Evolutionary conservation across 1,140 invertebrate genomes (phyloP).

Genomic region (Nebria ingens): DNA sequence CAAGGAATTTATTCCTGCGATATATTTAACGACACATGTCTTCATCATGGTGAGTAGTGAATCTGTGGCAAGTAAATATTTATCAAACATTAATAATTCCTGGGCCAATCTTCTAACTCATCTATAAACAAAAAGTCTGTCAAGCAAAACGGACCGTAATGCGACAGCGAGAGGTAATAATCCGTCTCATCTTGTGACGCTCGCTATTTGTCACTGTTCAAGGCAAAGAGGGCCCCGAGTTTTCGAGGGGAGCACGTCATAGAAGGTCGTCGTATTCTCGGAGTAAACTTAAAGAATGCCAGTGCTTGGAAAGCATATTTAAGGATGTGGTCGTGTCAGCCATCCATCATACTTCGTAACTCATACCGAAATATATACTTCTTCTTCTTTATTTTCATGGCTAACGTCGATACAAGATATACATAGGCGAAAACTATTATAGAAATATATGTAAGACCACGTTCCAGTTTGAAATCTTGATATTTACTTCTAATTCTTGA

Average conservation of each 20-base stretch:
- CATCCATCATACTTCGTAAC: neutral
- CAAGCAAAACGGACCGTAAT: constrained; percentile 1
- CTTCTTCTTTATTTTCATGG: no score
- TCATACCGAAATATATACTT: no score
- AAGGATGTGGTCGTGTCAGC: neutral
- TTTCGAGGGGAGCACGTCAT: neutral
- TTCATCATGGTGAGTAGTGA: neutral
- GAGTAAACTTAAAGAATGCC: constrained; percentile 3
- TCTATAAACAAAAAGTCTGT: constrained; percentile 8
- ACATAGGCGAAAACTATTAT: no score
- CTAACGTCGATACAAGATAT: no score
- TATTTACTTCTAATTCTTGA: no score
- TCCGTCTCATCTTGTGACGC: constrained; percentile 7
- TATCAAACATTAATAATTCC: constrained; percentile 7
- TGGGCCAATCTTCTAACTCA: neutral
- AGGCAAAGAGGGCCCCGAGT: neutral
- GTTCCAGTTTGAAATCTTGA: no score
- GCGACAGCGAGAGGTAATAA: constrained; percentile 5
- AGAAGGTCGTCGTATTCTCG: neutral
- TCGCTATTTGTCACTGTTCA: constrained; percentile 7
- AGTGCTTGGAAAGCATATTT: constrained; percentile 4
- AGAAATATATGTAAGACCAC: no score
- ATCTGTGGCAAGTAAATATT: constrained; percentile 1
- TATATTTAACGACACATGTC: neutral
- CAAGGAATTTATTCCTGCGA: no score